Base-by-base conservation (phyloP, 1,140 invertebrate genomes). In the Calliopsis andreniformis region DNA sequence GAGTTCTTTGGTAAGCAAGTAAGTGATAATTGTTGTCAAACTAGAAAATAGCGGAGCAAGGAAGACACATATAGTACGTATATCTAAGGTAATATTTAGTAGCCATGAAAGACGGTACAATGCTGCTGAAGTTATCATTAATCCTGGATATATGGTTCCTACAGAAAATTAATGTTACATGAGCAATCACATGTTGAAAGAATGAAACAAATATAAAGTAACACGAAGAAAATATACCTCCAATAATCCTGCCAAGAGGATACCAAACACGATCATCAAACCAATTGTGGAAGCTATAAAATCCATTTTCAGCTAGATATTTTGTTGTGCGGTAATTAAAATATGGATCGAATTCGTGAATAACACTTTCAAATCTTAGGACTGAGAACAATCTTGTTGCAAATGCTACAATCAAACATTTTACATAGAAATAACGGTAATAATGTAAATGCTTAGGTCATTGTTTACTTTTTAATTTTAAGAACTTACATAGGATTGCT, bases 261-360 rank as follows among this genome's bases (percentile, higher is more conserved):
- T 99, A 99, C 98, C 98, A 99, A 87, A 98, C 98, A 92, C 98
- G 91, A 90, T 99, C 98, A 94, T 99, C 98, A 94, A 99, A 99
- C 98, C 98, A 99, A 92, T 99, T 99, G 90, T 99, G 98, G 92
- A 99, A 99, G 75, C 95, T 96, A 92, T 99, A 99, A 91, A 99
- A 99, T 3, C 98, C 98, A 93, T 99, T 96, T 91, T 99, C 98
- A 4, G 97, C 95, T 64, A 99, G 92, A 90, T 95, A 99, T 82
- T 97, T 95, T 14, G 98, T 99, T 45, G 98, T 99, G 86, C 98
- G 94, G 91, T 99, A 99, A 93, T 99, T 99, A 89, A 99, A 99
- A 89, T 99, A 99, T 1, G 98, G 98, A 96, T 99, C 98, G 93
- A 99, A 99, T 92, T 99, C 98, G 93, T 99, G 98, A 86, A 99